These are phyloP conservation scores for Philypnodon macrostomus DNA, from an alignment of 2,797 vertebrate genomes.

Conservation along the genomic window DNA sequence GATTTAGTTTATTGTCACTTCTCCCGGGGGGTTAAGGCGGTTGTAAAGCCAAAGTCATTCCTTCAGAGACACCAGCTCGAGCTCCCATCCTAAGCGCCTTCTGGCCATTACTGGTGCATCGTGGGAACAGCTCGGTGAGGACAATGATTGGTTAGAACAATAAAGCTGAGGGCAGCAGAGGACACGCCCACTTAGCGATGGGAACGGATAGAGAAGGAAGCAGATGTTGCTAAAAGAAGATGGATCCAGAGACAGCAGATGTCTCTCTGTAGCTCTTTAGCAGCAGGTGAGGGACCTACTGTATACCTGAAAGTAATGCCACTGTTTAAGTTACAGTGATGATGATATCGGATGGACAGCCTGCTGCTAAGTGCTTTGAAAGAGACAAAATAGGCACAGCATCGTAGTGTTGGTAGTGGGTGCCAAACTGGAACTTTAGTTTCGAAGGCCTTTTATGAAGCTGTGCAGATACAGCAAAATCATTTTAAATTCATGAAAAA, in stretches of 20 bases:
- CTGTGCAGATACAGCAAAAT: no score
- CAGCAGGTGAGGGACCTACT: constrained; percentile 46
- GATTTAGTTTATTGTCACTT: constrained; percentile 59
- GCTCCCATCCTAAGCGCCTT: constrained; percentile 70
- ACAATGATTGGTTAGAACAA: constrained; percentile 93
- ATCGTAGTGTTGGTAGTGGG: no score
- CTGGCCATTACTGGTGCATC: constrained; percentile 81
- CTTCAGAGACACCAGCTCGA: constrained; percentile 73
- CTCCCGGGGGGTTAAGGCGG: constrained; percentile 58
- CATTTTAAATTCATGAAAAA: no score
- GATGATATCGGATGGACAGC: no score
- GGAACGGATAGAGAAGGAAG: constrained; percentile 90
- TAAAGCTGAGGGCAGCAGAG: constrained; percentile 79
- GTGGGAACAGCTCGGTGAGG: constrained; percentile 87
- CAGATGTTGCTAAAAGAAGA: constrained; percentile 90
- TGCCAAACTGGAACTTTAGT: no score
- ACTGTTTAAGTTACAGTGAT: not conserved
- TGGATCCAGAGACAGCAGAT: constrained; percentile 44
- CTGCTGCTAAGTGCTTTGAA: no score
- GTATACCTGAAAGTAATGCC: not conserved
- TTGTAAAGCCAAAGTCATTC: constrained; percentile 70
- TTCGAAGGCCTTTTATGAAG: no score
- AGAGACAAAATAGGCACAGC: no score
- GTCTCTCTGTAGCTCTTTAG: constrained; percentile 40
- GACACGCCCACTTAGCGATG: constrained; percentile 92